Evolutionary conservation across 2,113 vertebrate species (phyloP), one percentile per base, ranked within the genome.

Genomic region (Arizona elegans): DNA sequence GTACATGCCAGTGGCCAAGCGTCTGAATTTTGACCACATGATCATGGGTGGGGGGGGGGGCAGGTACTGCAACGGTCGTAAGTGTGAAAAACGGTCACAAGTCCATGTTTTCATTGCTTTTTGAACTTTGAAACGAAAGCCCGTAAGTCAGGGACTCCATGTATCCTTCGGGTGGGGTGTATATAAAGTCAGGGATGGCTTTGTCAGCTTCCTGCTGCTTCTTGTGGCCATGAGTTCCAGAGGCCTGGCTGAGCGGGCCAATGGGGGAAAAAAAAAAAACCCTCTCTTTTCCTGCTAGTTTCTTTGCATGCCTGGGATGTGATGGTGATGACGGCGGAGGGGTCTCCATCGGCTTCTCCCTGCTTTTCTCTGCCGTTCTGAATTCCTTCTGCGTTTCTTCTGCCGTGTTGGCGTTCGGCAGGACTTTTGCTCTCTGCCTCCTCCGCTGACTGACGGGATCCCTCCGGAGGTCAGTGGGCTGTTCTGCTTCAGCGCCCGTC

Each of bases 401-500:
- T 10, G 21, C 47, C 9, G 6, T 38, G 52, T 12, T 55, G 15
- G 1, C 8, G 0, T 13, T 9, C 0, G 13, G 29, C 55, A 5
- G 81, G 47, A 52, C 38, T 43, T 43, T 88, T 47, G 87, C 33
- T n/a, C 7, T 8, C 8, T 9, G 2, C 17, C 23, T 56, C 87
- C 87, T 85, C 24, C 0, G 3, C 43, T 92, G 92, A 58, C 65
- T 92, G 92, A 58, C 65, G 3, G 15, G 13, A 87, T 2, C 6
- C 0, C 50, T 5, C 33, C 29, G 3, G 11, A 15, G 3, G 12
- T 29, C 70, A 3, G 9, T 17, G 2, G 15, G 5, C 65, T 17
- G 87, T 89, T 92, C 65, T 52, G 92, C 92, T 92, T 89, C 92
- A 50, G 24, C 3, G 54, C 47, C 50, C 8, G 15, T 24, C 38